These are phyloP conservation scores for Nephrotoma appendiculata DNA, from an alignment of 2,888 invertebrate species.

Conservation along the genomic window DNA sequence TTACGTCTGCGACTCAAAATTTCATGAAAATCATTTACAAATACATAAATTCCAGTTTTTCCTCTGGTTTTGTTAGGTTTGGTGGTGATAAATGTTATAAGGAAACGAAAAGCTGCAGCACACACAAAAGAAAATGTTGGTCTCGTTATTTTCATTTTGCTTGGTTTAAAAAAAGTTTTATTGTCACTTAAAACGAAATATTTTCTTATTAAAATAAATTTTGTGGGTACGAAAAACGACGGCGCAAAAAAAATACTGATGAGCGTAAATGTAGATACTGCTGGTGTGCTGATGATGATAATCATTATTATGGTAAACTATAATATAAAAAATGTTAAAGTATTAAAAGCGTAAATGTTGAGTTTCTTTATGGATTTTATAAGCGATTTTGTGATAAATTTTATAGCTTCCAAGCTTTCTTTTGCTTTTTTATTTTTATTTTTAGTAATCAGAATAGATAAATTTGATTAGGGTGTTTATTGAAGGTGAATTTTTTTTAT, in stretches of 20 bases:
- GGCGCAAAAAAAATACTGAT: not conserved
- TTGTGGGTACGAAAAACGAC: not conserved
- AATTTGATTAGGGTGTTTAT: not conserved
- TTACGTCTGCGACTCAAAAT: not conserved
- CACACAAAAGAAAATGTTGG: not conserved
- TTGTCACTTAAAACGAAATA: not conserved
- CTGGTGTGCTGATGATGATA: not conserved
- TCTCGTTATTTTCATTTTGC: not conserved
- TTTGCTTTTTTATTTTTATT: not conserved
- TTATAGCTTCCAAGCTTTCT: not conserved
- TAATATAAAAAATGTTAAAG: not conserved
- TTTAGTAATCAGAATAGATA: not conserved
- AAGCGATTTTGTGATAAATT: not conserved
- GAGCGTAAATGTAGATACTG: not conserved
- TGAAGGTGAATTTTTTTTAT: not conserved
- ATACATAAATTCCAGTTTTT: not conserved
- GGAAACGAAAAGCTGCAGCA: not conserved
- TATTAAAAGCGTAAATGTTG: not conserved
- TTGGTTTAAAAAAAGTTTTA: not conserved
- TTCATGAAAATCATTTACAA: not conserved
- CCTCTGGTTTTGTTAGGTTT: not conserved
- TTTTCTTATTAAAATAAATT: not conserved
- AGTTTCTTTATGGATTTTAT: not conserved
- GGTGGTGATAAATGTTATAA: not conserved
- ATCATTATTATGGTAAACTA: not conserved